A percentile compares a stretch with the other conserved stretches of the same genome.
Conservation (phyloP, 2,113 vertebrate species). For the Saguinus imperator region DNA sequence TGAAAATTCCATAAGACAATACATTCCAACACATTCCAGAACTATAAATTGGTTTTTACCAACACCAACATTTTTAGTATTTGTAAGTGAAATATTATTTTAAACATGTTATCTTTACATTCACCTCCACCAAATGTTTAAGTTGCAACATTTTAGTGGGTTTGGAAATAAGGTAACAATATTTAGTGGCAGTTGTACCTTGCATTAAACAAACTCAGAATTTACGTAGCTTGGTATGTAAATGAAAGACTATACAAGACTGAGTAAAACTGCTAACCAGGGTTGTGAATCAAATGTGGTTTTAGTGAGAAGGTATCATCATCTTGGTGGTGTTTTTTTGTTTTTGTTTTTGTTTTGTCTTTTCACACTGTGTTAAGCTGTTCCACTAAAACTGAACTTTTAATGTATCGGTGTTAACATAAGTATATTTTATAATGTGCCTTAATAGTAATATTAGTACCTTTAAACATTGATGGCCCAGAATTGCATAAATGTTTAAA, state of each 20-base stretch:
- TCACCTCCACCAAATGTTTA: neutral
- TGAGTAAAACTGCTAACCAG: neutral
- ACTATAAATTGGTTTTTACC: neutral
- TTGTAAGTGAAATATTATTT: slow-evolving; percentile 39
- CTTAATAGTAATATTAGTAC: neutral
- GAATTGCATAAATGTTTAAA: neutral
- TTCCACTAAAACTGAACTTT: slow-evolving; percentile 35
- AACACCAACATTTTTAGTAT: neutral
- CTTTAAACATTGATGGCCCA: neutral
- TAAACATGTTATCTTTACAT: neutral
- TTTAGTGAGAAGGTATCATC: neutral
- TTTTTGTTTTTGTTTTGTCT: neutral
- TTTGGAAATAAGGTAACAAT: slow-evolving; percentile 12
- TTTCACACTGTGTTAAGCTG: neutral
- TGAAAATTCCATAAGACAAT: neutral
- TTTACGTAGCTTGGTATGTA: slow-evolving; percentile 10
- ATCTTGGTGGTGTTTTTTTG: neutral
- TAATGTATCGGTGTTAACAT: neutral
- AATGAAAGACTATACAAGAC: neutral
- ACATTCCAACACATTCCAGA: neutral
- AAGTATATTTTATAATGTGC: neutral
- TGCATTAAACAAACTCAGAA: neutral
- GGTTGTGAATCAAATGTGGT: neutral
- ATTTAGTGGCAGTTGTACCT: neutral
- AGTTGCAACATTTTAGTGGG: neutral